Evolutionary conservation across 2,797 vertebrate species (phyloP), one percentile per base, ranked within the genome.

Genomic region (Sebastes nivosus): DNA sequence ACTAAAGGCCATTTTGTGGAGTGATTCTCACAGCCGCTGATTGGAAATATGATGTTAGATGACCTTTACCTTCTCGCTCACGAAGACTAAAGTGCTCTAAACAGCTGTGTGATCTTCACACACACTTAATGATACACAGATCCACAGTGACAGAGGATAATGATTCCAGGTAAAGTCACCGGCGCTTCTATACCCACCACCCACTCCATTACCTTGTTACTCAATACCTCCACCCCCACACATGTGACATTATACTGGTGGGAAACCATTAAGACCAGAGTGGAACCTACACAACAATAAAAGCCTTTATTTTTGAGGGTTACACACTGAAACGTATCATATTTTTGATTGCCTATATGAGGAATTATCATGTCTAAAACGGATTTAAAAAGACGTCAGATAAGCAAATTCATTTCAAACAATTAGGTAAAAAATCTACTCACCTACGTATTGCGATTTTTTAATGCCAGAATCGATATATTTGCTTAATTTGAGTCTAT

Each of bases 171-270:
- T 82, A 32, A 79, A 80, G 84, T 71, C 66, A 50, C 25, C 10
- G 4, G 42, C 1, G 2, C n/a, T 46, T 85, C 79, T 71, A 13
- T 73, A 72, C 46, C 71, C 29, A 32, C 79, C 59, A 61, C 32
- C 63, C 75, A 65, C 64, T 75, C 79, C 34, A 75, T 85, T 88
- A 88, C 71, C 72, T 55, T 85, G 89, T 85, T 80, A 89, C 79
- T 73, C 60, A 73, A 91, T 85, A 84, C 81, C 73, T 59, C 63
- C 67, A 50, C 46, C 73, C 79, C 55, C 75, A 60, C 65, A 60
- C 66, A 72, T 67, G 63, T 14, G 85, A 91, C 79, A 72, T 80
- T 87, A 92, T 84, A 90, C 88, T 81, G 84, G 84, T 92, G 91
- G 87, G 90, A 93, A 90, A 86, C 72, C 63, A 80, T 63, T 73